These are phyloP conservation scores for Porites rus DNA, from an alignment of 92 coral and sea anemone genomes.

Conservation along the genomic window DNA sequence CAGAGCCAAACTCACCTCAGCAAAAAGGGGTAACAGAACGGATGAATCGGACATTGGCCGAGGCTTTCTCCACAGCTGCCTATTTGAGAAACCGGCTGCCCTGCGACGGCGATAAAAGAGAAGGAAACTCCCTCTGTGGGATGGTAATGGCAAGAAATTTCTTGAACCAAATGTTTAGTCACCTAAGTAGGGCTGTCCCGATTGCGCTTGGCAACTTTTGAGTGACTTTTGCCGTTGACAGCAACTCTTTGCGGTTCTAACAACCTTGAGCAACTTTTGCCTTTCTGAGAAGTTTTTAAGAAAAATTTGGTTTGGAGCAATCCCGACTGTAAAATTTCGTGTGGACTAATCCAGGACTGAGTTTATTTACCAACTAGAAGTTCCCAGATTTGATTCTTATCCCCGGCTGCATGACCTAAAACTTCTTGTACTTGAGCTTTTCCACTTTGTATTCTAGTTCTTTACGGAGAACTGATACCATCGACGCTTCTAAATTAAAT, in stretches of 20 bases:
- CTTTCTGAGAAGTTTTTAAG: too few species aligned
- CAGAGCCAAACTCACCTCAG: constrained; percentile 53
- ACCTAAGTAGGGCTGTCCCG: constrained; percentile 45
- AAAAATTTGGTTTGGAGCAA: too few species aligned
- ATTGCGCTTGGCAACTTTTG: neutral
- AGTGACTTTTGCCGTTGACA: too few species aligned
- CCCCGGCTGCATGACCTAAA: neutral
- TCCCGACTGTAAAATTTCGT: neutral
- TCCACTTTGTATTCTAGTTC: too few species aligned
- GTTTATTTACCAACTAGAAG: too few species aligned
- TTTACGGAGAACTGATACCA: too few species aligned
- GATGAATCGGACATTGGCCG: constrained; percentile 55
- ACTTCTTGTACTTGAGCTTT: neutral
- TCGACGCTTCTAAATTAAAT: too few species aligned
- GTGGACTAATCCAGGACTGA: constrained; percentile 39
- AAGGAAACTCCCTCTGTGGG: constrained; percentile 64
- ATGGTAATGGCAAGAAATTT: constrained; percentile 42
- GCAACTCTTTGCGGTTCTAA: too few species aligned
- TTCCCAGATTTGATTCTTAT: too few species aligned
- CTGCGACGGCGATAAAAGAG: constrained; percentile 47
- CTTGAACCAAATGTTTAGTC: constrained; percentile 54
- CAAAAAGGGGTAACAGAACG: constrained; percentile 66
- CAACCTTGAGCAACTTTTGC: too few species aligned
- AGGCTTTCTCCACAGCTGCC: constrained; percentile 67
- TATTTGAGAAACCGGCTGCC: constrained; percentile 71